A percentile compares a stretch with the other conserved stretches of the same genome.
phyloP scores from a whole-genome alignment of 2,113 vertebrate species.

The Hassar affinis region DNA sequence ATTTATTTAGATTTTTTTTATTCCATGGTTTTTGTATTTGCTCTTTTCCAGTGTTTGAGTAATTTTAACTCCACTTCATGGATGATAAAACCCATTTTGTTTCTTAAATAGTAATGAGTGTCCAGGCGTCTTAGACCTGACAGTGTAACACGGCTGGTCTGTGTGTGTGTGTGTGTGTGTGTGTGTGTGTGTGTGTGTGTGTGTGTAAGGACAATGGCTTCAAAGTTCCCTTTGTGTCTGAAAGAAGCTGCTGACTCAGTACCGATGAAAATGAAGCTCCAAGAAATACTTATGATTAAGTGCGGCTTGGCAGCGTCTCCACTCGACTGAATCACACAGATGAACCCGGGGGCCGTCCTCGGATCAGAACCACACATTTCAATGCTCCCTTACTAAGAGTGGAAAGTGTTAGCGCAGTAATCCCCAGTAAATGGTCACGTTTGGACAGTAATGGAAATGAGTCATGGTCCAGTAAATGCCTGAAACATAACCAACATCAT shows the following conservation, averaged over 20 bases:
- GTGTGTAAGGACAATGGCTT: not conserved
- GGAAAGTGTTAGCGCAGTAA: not conserved
- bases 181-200: not conserved
- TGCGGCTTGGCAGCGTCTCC: conserved; percentile 44
- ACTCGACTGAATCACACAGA: conserved; percentile 61
- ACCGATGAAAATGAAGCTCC: conserved; percentile 48
- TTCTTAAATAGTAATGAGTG: not conserved
- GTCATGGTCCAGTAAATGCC: not conserved
- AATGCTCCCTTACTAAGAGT: not conserved
- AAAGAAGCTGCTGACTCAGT: conserved; percentile 61
- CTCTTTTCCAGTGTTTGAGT: not conserved
- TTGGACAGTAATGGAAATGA: not conserved
- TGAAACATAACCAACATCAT: not conserved
- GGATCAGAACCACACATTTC: not conserved
- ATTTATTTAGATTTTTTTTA: too few relatives aligned
- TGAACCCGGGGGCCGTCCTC: not conserved
- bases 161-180: conserved; percentile 1
- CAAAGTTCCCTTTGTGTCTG: conserved; percentile 30
- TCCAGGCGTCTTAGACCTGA: not conserved
- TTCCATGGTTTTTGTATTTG: not conserved
- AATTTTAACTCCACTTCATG: not conserved
- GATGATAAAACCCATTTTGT: not conserved
- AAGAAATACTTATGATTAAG: conserved; percentile 71
- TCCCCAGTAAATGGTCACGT: not conserved
- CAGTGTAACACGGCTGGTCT: not conserved